These are phyloP conservation scores for Pasiphila rectangulata DNA, from an alignment of 2,888 invertebrate species.

Conservation along the genomic window DNA sequence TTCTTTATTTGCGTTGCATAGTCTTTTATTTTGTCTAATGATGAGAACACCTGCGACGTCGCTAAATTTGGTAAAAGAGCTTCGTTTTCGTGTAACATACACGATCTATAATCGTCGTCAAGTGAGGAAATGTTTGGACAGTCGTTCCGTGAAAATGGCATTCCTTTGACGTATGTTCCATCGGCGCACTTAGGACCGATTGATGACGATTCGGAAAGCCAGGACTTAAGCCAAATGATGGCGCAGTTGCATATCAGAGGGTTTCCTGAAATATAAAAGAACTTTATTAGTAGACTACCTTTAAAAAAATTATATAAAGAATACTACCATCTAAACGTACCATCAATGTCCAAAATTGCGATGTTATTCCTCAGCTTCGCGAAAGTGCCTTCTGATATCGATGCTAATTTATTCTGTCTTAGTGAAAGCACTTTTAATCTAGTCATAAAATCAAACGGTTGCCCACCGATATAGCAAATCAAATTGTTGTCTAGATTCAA, in stretches of 20 bases:
- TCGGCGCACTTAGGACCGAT: constrained; percentile 90
- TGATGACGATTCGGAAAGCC: constrained; percentile 88
- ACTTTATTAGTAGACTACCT: no score
- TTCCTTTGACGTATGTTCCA: constrained; percentile 87
- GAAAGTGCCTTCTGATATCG: constrained; percentile 87
- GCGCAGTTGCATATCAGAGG: constrained; percentile 91
- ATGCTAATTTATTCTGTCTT: constrained; percentile 87
- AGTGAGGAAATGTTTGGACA: constrained; percentile 76
- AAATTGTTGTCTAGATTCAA: constrained; percentile 91
- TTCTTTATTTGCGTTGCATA: constrained; percentile 68
- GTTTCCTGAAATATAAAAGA: constrained; percentile 83
- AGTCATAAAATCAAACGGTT: constrained; percentile 92
- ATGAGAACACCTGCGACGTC: constrained; percentile 81
- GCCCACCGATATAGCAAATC: constrained; percentile 89
- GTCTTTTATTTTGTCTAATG: constrained; percentile 80
- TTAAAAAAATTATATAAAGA: no score
- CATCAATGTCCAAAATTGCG: constrained; percentile 91
- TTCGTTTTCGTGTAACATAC: constrained; percentile 85
- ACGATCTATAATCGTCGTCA: constrained; percentile 81
- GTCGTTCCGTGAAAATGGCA: constrained; percentile 85
- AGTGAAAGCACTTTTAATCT: constrained; percentile 89
- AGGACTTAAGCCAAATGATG: constrained; percentile 90
- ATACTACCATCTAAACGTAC: constrained; percentile 74
- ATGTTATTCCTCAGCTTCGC: constrained; percentile 89
- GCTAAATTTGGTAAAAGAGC: constrained; percentile 77